phyloP scores from a whole-genome alignment of 2,888 invertebrate species.

The Phengaris alcon region DNA sequence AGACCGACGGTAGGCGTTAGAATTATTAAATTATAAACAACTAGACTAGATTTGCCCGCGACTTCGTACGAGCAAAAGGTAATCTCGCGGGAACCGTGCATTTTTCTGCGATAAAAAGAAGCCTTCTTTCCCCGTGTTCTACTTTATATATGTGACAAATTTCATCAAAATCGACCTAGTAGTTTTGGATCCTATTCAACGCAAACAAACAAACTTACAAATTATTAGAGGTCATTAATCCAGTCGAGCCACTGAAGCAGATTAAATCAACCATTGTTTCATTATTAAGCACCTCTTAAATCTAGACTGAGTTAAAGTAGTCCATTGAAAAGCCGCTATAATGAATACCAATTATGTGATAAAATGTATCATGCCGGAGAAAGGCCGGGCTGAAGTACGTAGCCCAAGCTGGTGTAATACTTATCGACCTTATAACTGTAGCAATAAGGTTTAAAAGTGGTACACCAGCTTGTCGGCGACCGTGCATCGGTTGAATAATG shows the following conservation, averaged over 20 bases:
- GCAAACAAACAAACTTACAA: too few species aligned
- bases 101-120: too few species aligned
- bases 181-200: too few species aligned
- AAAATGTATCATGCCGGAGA: conserved; percentile 18
- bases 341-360: conserved; percentile 14
- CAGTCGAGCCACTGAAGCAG: neutral
- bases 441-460: neutral
- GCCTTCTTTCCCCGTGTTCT: too few species aligned
- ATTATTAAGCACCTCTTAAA: neutral
- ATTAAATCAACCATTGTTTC: neutral
- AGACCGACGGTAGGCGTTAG: neutral
- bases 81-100: too few species aligned
- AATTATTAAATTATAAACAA: too few species aligned
- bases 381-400: conserved; percentile 12
- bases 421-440: neutral
- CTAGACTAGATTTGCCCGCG: too few species aligned
- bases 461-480: neutral
- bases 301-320: neutral
- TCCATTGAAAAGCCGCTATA: conserved; percentile 10
- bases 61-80: too few species aligned
- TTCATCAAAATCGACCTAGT: too few species aligned
- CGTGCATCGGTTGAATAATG: neutral
- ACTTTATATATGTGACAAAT: too few species aligned
- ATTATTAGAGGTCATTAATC: neutral
- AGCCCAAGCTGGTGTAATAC: neutral